Percentiles rank a stretch among this genome's conserved stretches.
phyloP scores from a whole-genome alignment of 2,888 invertebrate genomes.

The Dorcus parallelipipedus region DNA sequence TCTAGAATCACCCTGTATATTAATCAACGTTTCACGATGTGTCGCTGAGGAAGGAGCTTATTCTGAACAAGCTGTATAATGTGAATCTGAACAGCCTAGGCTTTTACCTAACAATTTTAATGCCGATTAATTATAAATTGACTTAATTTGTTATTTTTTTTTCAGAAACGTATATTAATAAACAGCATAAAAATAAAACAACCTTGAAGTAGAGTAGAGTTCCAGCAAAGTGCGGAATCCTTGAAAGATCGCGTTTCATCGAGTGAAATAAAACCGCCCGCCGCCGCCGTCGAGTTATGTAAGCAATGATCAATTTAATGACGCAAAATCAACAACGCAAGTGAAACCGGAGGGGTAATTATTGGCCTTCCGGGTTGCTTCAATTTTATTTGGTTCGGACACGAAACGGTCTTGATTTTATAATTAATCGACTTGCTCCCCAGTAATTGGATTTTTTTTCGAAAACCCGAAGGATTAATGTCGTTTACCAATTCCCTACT shows the following conservation, averaged over 20 bases:
- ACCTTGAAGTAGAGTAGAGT: constrained; percentile 12
- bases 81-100: too few relatives aligned
- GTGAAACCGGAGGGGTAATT: not conserved
- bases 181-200: not conserved
- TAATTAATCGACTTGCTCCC: too few relatives aligned
- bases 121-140: not conserved
- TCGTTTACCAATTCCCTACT: too few relatives aligned
- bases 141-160: not conserved
- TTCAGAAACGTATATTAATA: not conserved
- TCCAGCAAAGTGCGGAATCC: constrained; percentile 10
- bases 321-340: not conserved
- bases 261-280: constrained; percentile 6
- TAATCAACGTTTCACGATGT: too few relatives aligned
- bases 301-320: constrained; percentile 9
- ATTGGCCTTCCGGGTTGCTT: constrained; percentile 1
- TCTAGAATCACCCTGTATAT: too few relatives aligned
- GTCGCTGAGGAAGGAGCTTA: too few relatives aligned
- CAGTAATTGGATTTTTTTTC: too few relatives aligned
- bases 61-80: too few relatives aligned
- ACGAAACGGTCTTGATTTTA: not conserved
- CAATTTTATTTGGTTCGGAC: not conserved
- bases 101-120: too few relatives aligned
- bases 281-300: constrained; percentile 1
- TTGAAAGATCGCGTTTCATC: constrained; percentile 13
- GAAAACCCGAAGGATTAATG: too few relatives aligned